Conservation (phyloP, 2,888 invertebrate species). For the Molanna angustata region DNA sequence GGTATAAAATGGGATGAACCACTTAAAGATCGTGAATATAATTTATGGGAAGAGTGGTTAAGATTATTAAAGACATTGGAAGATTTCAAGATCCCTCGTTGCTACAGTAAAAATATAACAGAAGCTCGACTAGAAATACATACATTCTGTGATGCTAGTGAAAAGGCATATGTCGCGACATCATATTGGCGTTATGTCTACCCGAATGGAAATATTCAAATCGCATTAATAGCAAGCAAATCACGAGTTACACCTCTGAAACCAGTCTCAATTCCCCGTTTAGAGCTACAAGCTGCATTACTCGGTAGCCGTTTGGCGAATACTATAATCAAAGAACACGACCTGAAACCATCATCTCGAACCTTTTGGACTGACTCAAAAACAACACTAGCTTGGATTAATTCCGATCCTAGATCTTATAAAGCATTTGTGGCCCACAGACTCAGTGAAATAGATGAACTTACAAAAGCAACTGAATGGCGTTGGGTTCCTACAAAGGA, state of each 20-base stretch:
- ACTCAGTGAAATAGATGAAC: conserved; percentile 22
- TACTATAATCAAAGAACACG: conserved; percentile 2
- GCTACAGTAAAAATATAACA: not conserved
- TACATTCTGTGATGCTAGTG: conserved; percentile 27
- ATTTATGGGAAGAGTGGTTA: conserved; percentile 8
- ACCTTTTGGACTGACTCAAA: conserved; percentile 36
- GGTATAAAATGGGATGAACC: conserved; percentile 12
- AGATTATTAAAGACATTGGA: not conserved
- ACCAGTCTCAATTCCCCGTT: conserved; percentile 21
- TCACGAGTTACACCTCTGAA: conserved; percentile 28
- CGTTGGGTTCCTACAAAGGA: conserved; percentile 4
- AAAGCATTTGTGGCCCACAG: conserved; percentile 33
- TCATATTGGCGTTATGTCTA: conserved; percentile 10
- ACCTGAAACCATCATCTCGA: not conserved
- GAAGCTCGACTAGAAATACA: conserved; percentile 21
- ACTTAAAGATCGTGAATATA: not conserved
- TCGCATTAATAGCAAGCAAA: conserved; percentile 20
- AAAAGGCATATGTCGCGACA: conserved; percentile 21
- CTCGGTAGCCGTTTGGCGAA: conserved; percentile 11
- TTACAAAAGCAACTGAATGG: not conserved
- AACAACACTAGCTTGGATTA: conserved; percentile 34
- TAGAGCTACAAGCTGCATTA: conserved; percentile 29
- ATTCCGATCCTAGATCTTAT: conserved; percentile 33
- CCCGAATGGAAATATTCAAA: not conserved
- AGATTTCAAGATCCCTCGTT: not conserved